Base-by-base conservation (phyloP, 2,113 vertebrate species). In the Phainopepla nitens region DNA sequence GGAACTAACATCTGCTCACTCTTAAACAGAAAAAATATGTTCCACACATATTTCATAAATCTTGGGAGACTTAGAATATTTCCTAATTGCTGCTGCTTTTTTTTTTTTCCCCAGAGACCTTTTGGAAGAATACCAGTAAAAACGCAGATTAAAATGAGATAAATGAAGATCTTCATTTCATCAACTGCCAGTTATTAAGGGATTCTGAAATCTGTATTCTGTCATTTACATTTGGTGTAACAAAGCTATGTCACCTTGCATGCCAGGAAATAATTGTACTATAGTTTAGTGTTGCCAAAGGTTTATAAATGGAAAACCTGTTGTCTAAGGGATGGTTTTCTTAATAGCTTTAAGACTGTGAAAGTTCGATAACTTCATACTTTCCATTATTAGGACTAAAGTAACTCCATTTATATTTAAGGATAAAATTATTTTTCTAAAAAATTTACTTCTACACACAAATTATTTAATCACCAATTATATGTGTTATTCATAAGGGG, bases 221-320 rank as follows among this genome's bases (percentile, higher is more conserved):
- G 86, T 97, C 97, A 96, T 98, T 97, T 96, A 83, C 82, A 93
- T 97, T 91, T 95, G 82, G 31, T 97, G 71, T 98, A 96, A 97
- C 87, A 97, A 98, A 98, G 97, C 97, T 98, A 98, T 98, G 90
- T 94, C 96, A 97, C 97, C 98, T 98, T 98, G 94, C 97, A 97
- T 97, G 97, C 91, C 91, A 97, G 91, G 86, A 97, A 94, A 95
- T 96, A 94, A 91, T 96, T 97, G 88, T 89, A 97, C 60, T 96
- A 91, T 96, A 97, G 95, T 95, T 90, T 96, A 97, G 95, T 96
- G 64, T 97, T 97, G 88, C 95, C 89, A 94, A 96, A 97, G 94
- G 93, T 97, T 97, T 97, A 72, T 95, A 95, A 96, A 94, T 84
- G 68, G 82, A 97, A 97, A 97, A 96, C 60, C 39, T 88, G 33